Evolutionary conservation across 2,888 invertebrate species (phyloP), one percentile per base, ranked within the genome.

Genomic region (Tipula confusa): DNA sequence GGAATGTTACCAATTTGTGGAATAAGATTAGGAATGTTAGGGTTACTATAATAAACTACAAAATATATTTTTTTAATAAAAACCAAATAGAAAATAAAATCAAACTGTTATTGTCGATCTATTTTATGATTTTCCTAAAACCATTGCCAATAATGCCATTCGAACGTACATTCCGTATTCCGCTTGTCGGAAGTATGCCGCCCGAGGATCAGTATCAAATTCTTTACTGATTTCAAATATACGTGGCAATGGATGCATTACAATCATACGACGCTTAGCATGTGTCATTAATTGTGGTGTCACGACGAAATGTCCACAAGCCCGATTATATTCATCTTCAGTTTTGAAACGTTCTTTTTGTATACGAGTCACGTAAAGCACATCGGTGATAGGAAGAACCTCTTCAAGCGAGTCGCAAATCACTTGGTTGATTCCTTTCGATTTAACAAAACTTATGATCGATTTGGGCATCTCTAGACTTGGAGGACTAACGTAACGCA

Each of bases 151-250:
- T 1, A 99, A 91, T 0, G 99, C 98, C 99, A 99, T 99, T 83
- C 99, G 93, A 18, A 99, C 97, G 88, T 97, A 99, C 95, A 99
- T 96, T 85, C 99, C 99, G 88, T 97, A 96, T 89, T 98, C 98
- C 0, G 98, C 98, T 90, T 99, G 99, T 24, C 99, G 92, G 92
- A 99, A 99, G 90, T 99, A 99, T 0, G 98, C 99, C 0, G 99
- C 99, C 83, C 99, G 92, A 0, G 98, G 97, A 90, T 99, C 99
- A 0, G 94, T 94, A 90, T 99, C 99, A 86, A 99, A 96, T 86
- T 98, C 97, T 0, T 95, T 92, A 86, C 97, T 97, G 86, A 99
- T 98, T 91, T 99, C 99, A 87, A 95, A 94, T 0, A 97, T 94
- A 79, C 99, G 92, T 0, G 99, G 99, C 85, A 99, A 90, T 0